Base-by-base conservation (phyloP, 2,113 vertebrate species). In the Tetrao urogallus region DNA sequence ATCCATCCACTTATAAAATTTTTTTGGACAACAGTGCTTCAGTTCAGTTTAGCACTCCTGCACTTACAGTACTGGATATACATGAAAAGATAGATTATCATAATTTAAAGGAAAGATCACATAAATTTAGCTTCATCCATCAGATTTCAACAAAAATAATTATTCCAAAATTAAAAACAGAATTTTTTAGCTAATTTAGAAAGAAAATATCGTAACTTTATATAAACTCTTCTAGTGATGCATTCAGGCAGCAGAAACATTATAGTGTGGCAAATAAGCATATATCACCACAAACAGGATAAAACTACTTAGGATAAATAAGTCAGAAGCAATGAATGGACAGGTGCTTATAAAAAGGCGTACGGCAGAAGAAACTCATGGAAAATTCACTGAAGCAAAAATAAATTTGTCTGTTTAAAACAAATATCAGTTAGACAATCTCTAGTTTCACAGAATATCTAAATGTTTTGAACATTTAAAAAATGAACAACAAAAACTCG, bases 221-320 rank as follows among this genome's bases (percentile, higher is more conserved):
- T 61, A 82, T 60, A 91, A 88, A 30, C 28, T 88, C 25, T 61
- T 89, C 86, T 40, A 80, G 75, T n/a, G 30, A 96, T 25, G 34
- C 61, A n/a, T 25, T 77, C 1, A 4, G 50, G 54, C 65, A 96
- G 75, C 38, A 93, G 40, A 86, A 94, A 80, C 42, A 83, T 60
- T 43, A 63, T 8, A 0, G 9, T 27, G 34, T 77, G 52, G 42
- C 36, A 74, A 93, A 86, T 57, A 64, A 77, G 50, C 0, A 0
- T 32, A 82, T 10, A 52, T 63, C 30, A 28, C n/a, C 34, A 64
- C 32, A 71, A 92, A 82, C 7, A 80, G 56, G 34, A 77, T 12
- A 75, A 81, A 88, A 90, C 67, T 57, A 32, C 43, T 90, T 28
- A 74, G 8, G 61, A 67, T 21, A 88, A 82, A 66, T 7, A 80